phyloP scores from a whole-genome alignment of 2,797 vertebrate species.

The Parauchenoglanis ngamensis region DNA sequence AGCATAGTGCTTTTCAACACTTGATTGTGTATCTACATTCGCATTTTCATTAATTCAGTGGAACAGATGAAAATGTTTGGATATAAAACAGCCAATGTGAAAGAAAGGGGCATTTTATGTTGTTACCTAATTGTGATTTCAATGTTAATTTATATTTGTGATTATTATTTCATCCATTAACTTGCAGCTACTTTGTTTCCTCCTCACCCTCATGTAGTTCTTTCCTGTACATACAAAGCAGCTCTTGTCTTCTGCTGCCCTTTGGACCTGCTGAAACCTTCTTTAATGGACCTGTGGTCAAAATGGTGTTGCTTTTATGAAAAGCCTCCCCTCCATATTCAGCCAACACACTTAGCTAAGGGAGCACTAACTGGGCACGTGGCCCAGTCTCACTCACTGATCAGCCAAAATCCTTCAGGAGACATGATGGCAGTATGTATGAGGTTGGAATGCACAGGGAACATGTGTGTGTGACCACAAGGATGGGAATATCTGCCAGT shows the following conservation, averaged over 20 bases:
- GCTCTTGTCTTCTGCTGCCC: neutral
- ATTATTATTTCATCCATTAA: neutral
- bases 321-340: neutral
- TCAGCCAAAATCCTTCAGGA: neutral
- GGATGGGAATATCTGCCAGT: neutral
- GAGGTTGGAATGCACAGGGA: neutral
- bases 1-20: neutral
- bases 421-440: slow-evolving; percentile 25
- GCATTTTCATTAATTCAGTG: neutral
- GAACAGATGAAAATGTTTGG: neutral
- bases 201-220: neutral
- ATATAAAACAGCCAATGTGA: neutral
- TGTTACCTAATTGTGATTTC: neutral
- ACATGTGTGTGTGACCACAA: neutral
- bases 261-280: neutral
- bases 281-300: slow-evolving; percentile 7
- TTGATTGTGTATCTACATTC: neutral
- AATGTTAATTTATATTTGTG: neutral
- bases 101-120: neutral
- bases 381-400: slow-evolving; percentile 7
- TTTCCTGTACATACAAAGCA: neutral
- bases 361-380: slow-evolving; percentile 11
- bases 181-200: neutral
- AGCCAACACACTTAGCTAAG: neutral
- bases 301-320: slow-evolving; percentile 15